Conservation (phyloP, 2,797 vertebrate species). For the Sitta carolinensis region DNA sequence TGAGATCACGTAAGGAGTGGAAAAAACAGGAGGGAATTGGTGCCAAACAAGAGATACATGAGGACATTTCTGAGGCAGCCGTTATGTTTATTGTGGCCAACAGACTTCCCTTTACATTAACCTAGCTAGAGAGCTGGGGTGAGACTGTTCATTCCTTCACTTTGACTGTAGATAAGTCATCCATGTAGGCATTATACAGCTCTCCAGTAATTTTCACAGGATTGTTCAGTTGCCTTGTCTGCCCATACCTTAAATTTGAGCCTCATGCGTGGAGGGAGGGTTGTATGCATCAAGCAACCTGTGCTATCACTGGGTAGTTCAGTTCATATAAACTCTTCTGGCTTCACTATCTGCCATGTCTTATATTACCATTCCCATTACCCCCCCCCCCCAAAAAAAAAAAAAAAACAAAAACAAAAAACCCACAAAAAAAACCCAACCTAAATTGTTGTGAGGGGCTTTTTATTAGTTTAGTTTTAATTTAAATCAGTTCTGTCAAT, state of each 20-base stretch:
- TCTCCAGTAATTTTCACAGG: background rate
- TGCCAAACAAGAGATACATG: background rate
- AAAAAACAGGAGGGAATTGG: background rate
- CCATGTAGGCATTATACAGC: background rate
- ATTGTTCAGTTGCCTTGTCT: background rate
- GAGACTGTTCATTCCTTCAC: background rate
- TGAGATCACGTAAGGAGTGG: background rate
- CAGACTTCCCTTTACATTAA: background rate
- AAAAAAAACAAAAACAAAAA: background rate
- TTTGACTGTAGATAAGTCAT: background rate
- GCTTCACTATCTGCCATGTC: background rate
- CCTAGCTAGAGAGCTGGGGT: background rate
- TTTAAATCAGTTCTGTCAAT: background rate
- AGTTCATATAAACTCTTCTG: background rate
- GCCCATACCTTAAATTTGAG: background rate
- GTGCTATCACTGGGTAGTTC: background rate
- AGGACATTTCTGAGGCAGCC: background rate
- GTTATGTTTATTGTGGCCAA: background rate
- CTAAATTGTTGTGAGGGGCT: background rate
- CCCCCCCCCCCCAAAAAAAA: too few relatives aligned
- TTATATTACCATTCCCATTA: background rate
- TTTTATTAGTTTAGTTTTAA: background rate
- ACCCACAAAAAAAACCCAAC: accelerated
- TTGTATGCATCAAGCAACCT: background rate
- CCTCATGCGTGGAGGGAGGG: background rate